phyloP scores from a whole-genome alignment of 2,113 vertebrate genomes.

The Danio rerio region GRCz12tu NC_133176.1:5743501-5744000 shows the following conservation, averaged over 20 bases:
- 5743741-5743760: constrained; percentile 39
- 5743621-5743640: neutral
- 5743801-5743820: constrained; percentile 23
- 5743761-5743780: constrained; percentile 37
- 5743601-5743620: neutral
- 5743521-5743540: neutral
- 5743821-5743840: constrained; percentile 30
- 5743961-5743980: neutral
- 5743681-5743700: neutral
- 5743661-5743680: neutral
- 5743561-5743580: neutral
- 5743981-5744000: too few relatives aligned
- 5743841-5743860: neutral
- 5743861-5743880: neutral
- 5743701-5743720: neutral
- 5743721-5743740: constrained; percentile 35
- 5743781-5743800: constrained; percentile 37
- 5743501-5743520: neutral
- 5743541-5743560: neutral
- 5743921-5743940: neutral
- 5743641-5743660: neutral
- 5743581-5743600: neutral
- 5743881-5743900: neutral
- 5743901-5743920: neutral
- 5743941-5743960: neutral